These are phyloP conservation scores for Natator depressus DNA, from an alignment of 2,113 vertebrate species.

Conservation along the genomic window DNA sequence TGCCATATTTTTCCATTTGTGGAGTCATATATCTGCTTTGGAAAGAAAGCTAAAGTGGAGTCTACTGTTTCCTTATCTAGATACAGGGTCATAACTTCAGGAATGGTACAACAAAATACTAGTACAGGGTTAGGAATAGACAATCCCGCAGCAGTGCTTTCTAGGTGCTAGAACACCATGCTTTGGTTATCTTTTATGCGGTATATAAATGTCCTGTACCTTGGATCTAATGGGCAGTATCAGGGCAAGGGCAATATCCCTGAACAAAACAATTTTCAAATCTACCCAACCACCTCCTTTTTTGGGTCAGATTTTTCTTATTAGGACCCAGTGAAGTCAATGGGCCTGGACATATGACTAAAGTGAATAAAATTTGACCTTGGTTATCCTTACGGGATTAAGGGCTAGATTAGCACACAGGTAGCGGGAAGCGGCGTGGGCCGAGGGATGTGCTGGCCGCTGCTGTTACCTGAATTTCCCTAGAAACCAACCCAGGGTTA, in stretches of 20 bases:
- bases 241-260: background rate
- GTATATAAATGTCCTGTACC: background rate
- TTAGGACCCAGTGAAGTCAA: background rate
- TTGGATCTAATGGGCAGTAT: background rate
- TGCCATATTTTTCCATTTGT: slow-evolving; percentile 64
- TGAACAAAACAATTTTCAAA: fast-evolving
- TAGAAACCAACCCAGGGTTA: too few species aligned
- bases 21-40: slow-evolving; percentile 58
- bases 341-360: background rate
- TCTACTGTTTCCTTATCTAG: slow-evolving; percentile 52
- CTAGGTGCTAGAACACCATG: slow-evolving; percentile 30
- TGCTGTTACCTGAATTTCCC: too few species aligned
- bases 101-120: background rate
- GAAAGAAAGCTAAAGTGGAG: slow-evolving; percentile 58
- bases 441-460: too few species aligned
- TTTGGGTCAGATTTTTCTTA: background rate
- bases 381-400: too few species aligned
- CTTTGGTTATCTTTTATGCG: slow-evolving; percentile 6
- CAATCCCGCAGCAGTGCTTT: slow-evolving; percentile 59
- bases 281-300: background rate
- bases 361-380: background rate
- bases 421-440: background rate
- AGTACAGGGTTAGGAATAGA: slow-evolving; percentile 50
- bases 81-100: background rate
- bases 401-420: too few species aligned